Conservation (phyloP, 2,797 vertebrate species). For the Rousettus madagascariensis region DNA sequence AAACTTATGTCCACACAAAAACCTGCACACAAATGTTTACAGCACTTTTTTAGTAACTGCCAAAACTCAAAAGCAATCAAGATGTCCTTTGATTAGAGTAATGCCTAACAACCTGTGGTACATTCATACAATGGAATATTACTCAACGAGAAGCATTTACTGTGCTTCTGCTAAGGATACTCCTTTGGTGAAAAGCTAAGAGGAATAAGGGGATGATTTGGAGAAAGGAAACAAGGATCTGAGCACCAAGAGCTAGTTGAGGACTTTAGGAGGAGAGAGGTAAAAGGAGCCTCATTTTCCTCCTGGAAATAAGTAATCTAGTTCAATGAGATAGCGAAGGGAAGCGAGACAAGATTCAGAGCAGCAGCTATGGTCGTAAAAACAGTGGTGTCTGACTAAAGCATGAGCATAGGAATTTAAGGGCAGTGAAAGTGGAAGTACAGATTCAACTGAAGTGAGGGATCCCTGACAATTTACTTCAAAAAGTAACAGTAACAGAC, state of each 20-base stretch:
- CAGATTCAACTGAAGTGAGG: background rate
- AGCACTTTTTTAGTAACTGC: background rate
- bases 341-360: slow-evolving; percentile 29
- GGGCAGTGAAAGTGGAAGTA: background rate
- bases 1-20: background rate
- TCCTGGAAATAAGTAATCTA: slow-evolving; percentile 18
- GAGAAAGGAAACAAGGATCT: background rate
- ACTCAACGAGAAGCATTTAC: background rate
- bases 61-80: background rate
- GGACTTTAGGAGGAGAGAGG: background rate
- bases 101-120: background rate
- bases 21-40: background rate
- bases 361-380: background rate
- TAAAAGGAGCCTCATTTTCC: background rate
- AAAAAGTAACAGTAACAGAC: background rate
- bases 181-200: background rate
- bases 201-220: background rate
- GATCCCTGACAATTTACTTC: slow-evolving; percentile 25
- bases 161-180: background rate
- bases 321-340: background rate
- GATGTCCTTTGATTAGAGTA: background rate
- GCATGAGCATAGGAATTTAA: background rate
- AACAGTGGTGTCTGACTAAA: background rate
- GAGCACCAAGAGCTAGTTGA: background rate
- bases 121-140: background rate